phyloP scores from a whole-genome alignment of 2,797 vertebrate genomes.

The Chelidonichthys spinosus region DNA sequence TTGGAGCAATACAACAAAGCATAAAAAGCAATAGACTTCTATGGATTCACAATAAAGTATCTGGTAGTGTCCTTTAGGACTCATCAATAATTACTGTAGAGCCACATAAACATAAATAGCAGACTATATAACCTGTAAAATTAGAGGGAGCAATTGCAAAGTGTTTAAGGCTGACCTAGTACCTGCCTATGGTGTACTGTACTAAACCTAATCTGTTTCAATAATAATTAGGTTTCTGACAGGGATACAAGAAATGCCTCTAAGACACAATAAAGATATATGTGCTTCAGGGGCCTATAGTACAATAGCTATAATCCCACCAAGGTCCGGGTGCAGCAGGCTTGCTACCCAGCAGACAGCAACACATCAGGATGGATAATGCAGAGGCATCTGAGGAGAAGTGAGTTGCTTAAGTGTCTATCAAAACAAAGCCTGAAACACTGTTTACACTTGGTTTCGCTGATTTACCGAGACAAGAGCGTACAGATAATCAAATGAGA shows the following conservation, averaged over 20 bases:
- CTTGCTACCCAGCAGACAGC: slow-evolving; percentile 15
- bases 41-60: background rate
- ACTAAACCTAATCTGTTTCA: background rate
- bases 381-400: slow-evolving; percentile 8
- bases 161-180: background rate
- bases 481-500: slow-evolving; percentile 1
- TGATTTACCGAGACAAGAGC: background rate
- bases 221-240: background rate
- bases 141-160: background rate
- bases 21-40: background rate
- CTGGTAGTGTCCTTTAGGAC: background rate
- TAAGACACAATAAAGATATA: background rate
- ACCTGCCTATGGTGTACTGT: background rate
- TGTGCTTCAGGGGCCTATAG: background rate
- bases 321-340: slow-evolving; percentile 6
- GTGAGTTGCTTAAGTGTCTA: background rate
- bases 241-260: background rate
- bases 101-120: background rate
- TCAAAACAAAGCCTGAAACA: slow-evolving; percentile 19
- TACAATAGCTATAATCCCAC: background rate
- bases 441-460: background rate
- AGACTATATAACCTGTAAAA: background rate
- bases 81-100: background rate
- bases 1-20: background rate
- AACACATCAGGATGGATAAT: slow-evolving; percentile 30